Evolutionary conservation across 2,797 vertebrate genomes (phyloP).

Genomic region (Parauchenoglanis punctatus): DNA sequence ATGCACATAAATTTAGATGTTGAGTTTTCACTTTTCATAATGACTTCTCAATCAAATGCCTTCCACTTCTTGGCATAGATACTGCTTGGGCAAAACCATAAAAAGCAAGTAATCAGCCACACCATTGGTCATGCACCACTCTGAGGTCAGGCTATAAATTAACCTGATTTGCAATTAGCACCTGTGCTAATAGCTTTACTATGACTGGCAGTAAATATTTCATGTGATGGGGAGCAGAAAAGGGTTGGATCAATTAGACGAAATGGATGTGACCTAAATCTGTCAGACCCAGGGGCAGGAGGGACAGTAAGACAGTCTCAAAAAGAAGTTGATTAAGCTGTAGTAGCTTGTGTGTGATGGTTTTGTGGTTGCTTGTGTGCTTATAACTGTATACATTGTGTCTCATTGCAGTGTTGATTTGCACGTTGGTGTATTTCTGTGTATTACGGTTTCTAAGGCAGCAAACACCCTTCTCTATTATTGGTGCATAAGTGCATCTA

Average conservation of each 20-base stretch:
- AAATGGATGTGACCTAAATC: slow-evolving; percentile 48
- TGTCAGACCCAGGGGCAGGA: slow-evolving; percentile 48
- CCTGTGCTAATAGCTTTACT: slow-evolving; percentile 41
- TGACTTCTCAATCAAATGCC: slow-evolving; percentile 8
- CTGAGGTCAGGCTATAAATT: slow-evolving; percentile 54
- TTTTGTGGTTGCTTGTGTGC: slow-evolving; percentile 21
- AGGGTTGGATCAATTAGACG: slow-evolving; percentile 50
- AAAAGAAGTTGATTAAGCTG: slow-evolving; percentile 3
- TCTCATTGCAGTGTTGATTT: slow-evolving; percentile 6
- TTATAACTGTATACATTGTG: slow-evolving; percentile 11
- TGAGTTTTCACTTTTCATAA: neutral
- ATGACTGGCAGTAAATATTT: slow-evolving; percentile 47
- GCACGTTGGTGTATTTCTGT: slow-evolving; percentile 13
- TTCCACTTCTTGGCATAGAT: slow-evolving; percentile 17
- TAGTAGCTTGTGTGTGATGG: slow-evolving; percentile 12
- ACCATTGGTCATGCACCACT: slow-evolving; percentile 53
- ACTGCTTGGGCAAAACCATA: slow-evolving; percentile 32
- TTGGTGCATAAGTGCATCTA: neutral
- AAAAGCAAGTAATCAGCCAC: slow-evolving; percentile 10
- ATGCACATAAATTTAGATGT: slow-evolving; percentile 19
- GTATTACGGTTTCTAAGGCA: slow-evolving; percentile 42
- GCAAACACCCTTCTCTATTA: slow-evolving; percentile 5
- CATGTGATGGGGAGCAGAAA: slow-evolving; percentile 53
- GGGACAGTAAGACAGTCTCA: slow-evolving; percentile 44
- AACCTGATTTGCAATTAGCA: slow-evolving; percentile 35